Evolutionary conservation across 2,888 invertebrate genomes (phyloP).

Genomic region (Nephrocerus scutellatus): DNA sequence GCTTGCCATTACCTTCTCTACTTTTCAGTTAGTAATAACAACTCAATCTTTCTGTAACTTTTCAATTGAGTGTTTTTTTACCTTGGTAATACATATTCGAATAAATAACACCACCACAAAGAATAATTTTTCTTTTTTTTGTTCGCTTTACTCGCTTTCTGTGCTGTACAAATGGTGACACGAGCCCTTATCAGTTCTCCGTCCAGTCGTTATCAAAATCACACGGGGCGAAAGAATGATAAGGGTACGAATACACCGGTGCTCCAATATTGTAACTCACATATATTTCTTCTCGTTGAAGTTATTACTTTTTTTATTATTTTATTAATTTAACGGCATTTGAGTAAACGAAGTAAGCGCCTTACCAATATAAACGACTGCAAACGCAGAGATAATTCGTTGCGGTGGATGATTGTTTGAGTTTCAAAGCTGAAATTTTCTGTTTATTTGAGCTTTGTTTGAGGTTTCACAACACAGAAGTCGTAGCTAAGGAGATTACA

Average conservation of each 20-base stretch:
- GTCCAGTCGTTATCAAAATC: slow-evolving; percentile 75
- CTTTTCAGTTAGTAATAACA: no score
- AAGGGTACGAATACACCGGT: slow-evolving; percentile 65
- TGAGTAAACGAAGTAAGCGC: no score
- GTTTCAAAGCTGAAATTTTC: background rate
- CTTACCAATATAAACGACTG: slow-evolving; percentile 15
- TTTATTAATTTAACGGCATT: slow-evolving; percentile 5
- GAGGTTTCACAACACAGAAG: no score
- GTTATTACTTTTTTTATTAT: slow-evolving; percentile 3
- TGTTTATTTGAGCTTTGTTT: slow-evolving; percentile 1
- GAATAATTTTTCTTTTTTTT: slow-evolving; percentile 1
- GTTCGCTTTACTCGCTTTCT: slow-evolving; percentile 8
- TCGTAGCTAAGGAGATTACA: no score
- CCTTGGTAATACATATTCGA: no score
- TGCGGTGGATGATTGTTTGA: slow-evolving; percentile 4
- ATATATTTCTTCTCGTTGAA: slow-evolving; percentile 17
- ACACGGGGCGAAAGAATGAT: slow-evolving; percentile 93
- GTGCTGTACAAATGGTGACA: slow-evolving; percentile 50
- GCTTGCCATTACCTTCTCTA: no score
- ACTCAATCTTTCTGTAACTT: no score
- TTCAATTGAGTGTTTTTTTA: no score
- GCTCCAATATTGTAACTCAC: slow-evolving; percentile 16
- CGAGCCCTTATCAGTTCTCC: slow-evolving; percentile 99
- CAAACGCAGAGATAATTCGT: slow-evolving; percentile 10
- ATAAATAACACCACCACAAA: slow-evolving; percentile 4